These are phyloP conservation scores for Hemithea aestivaria DNA, from an alignment of 2,888 invertebrate species.

Conservation along the genomic window DNA sequence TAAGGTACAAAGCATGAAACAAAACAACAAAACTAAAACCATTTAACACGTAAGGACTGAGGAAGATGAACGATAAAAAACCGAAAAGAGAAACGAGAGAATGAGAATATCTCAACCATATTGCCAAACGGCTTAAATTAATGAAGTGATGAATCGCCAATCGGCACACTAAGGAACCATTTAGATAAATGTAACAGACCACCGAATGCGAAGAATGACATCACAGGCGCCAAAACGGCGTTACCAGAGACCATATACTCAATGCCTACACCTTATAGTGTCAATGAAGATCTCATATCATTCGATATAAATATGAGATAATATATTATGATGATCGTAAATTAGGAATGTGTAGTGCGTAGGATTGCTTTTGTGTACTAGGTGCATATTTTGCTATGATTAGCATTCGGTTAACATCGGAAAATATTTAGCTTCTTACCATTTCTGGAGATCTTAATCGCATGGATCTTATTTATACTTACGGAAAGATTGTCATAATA, in stretches of 20 bases:
- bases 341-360: not conserved
- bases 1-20: not conserved
- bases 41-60: too few relatives aligned
- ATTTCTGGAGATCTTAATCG: too few relatives aligned
- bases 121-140: not conserved
- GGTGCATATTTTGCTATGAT: too few relatives aligned
- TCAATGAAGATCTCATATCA: not conserved
- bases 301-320: conserved; percentile 1
- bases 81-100: too few relatives aligned
- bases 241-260: not conserved
- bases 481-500: too few relatives aligned
- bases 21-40: not conserved
- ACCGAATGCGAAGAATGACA: not conserved
- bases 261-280: not conserved
- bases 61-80: too few relatives aligned
- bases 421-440: too few relatives aligned
- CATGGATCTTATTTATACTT: too few relatives aligned
- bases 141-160: conserved; percentile 6
- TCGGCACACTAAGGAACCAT: too few relatives aligned
- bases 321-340: not conserved
- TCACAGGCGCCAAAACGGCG: conserved; percentile 7
- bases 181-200: too few relatives aligned
- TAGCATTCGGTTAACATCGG: too few relatives aligned
- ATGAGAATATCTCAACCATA: too few relatives aligned
- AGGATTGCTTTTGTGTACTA: not conserved